Base-by-base conservation (phyloP, 2,797 vertebrate genomes). In the Arrhamphus sclerolepis region DNA sequence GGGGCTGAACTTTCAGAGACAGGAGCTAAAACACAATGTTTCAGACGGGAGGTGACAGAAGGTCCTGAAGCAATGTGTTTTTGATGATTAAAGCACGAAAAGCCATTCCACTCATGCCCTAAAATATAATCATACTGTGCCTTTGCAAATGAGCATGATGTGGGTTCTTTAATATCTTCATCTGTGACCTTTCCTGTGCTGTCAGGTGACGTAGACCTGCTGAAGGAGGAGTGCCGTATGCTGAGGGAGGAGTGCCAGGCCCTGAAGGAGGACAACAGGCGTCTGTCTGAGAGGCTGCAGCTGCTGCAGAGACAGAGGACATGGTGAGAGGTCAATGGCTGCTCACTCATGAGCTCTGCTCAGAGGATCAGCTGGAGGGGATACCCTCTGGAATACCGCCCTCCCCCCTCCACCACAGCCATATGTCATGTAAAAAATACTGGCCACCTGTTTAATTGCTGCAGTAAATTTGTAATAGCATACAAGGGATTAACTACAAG, bases 181-280 rank as follows among this genome's bases (percentile, higher is more conserved):
- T 59, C 28, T 47, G 44, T 56, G 72, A 62, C 43, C 57, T 43
- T 53, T 20, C 21, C n/a, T 67, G 21, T 46, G 55, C 69, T 14
- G 41, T 62, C 85, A 97, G 96, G 93, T 78, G 95, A 96, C 21
- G 72, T 95, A 58, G 89, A 83, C 55, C 84, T 89, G 31, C 79
- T 95, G 78, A 92, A 82, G 80, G 91, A 91, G 47, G 92, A 94
- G 70, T 94, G 92, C 68, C 85, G 80, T 42, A 82, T 74, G 24
- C 91, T 97, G 82, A 92, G 70, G 40, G 90, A 92, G 47, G 92
- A 94, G 67, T 94, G 93, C 84, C 87, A 85, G 71, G 84, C 86
- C 42, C 91, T 97, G 84, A 94, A 86, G 46, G 90, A 93, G 50
- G 94, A 93, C 76, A 97, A 97, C 92, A 90, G 85, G 54, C 90